phyloP scores from a whole-genome alignment of 2,113 vertebrate genomes.

The Cercopithecus mona region DNA sequence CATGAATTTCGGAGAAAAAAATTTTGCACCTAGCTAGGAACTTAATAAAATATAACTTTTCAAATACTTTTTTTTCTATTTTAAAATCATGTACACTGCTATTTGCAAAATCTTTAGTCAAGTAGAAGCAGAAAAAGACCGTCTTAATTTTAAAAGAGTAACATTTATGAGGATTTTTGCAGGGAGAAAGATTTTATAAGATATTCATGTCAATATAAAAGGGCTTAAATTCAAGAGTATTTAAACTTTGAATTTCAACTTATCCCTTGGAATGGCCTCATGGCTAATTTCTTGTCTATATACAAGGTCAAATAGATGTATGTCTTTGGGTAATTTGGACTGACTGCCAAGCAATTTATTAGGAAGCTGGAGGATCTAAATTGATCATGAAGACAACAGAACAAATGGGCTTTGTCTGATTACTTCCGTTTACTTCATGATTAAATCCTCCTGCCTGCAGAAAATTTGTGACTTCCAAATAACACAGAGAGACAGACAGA shows the following conservation, averaged over 20 bases:
- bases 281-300: constrained; percentile 12
- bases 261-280: background rate
- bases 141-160: constrained; percentile 56
- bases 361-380: constrained; percentile 41
- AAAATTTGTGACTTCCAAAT: constrained; percentile 37
- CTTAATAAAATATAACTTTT: constrained; percentile 49
- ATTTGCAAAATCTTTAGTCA: constrained; percentile 52
- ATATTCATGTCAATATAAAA: constrained; percentile 17
- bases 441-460: constrained; percentile 7
- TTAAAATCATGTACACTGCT: background rate
- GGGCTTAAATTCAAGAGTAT: background rate
- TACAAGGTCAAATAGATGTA: background rate
- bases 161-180: constrained; percentile 43
- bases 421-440: constrained; percentile 29
- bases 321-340: constrained; percentile 30
- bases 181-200: background rate
- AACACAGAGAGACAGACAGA: background rate
- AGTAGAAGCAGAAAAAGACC: background rate
- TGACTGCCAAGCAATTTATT: constrained; percentile 40
- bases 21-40: constrained; percentile 32
- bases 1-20: constrained; percentile 23
- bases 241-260: constrained; percentile 8
- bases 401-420: constrained; percentile 49
- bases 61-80: background rate
- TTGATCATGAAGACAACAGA: constrained; percentile 37